Conservation (phyloP, 2,113 vertebrate species). For the Stegastes partitus region DNA sequence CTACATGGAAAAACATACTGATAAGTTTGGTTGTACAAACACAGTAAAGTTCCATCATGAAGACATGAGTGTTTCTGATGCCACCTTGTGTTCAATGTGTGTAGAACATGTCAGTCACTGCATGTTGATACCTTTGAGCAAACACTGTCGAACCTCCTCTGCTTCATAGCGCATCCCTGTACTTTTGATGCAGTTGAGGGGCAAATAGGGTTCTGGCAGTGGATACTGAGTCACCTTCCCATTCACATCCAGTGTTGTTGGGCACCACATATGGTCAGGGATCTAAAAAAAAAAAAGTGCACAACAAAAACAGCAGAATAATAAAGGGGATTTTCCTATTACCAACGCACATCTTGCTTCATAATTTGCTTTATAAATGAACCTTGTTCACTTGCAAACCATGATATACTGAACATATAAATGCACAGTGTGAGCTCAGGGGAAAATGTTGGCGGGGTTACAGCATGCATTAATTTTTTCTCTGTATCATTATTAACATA, state of each 20-base stretch:
- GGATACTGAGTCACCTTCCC: constrained; percentile 82
- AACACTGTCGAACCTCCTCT: constrained; percentile 88
- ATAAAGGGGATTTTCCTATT: too few species aligned
- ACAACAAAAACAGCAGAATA: neutral
- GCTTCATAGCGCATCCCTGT: constrained; percentile 89
- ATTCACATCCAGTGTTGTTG: constrained; percentile 84
- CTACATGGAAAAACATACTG: constrained; percentile 59
- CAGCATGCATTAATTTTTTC: too few species aligned
- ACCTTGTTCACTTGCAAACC: too few species aligned
- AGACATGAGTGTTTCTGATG: constrained; percentile 15
- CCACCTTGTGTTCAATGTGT: constrained; percentile 53
- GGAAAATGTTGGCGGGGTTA: too few species aligned
- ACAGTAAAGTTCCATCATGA: neutral
- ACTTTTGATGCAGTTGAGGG: constrained; percentile 83
- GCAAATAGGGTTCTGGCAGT: constrained; percentile 78
- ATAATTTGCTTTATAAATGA: too few species aligned
- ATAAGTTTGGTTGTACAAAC: neutral
- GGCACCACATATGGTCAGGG: constrained; percentile 84
- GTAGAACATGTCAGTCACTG: neutral
- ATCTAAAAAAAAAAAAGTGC: constrained; percentile 74
- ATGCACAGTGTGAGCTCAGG: too few species aligned
- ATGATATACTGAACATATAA: too few species aligned
- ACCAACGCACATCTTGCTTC: too few species aligned
- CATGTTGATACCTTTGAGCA: constrained; percentile 83
- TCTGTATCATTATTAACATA: too few species aligned